Base-by-base conservation (phyloP, 2,113 vertebrate species). In the Oreochromis spilurus region DNA sequence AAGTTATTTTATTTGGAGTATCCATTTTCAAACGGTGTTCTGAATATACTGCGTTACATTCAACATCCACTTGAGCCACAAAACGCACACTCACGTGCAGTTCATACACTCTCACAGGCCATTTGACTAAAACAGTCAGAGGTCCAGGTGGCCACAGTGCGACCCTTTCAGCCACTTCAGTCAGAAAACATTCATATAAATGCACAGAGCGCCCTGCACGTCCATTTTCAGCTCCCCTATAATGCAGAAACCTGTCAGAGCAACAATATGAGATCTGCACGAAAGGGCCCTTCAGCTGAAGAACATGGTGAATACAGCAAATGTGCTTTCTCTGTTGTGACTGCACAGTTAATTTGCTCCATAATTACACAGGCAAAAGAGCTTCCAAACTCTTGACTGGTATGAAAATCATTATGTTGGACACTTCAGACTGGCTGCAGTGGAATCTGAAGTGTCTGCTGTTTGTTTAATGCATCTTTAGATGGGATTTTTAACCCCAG, bases 361-460 rank as follows among this genome's bases (percentile, higher is more conserved):
- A 5, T 84, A 70, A 88, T 88, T 83, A 87, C 80, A 62, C 36
- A 12, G 38, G 82, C 70, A 29, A 88, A 86, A 88, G 81, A 83
- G 52, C 24, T 89, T 21, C 80, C 72, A 72, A 84, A 81, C 50
- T 72, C 31, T 78, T 3, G 2, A 36, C 40, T 45, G 53, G 67
- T 79, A 54, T 86, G 52, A 89, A 90, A 79, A 75, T 77, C 40
- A 67, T 88, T 21, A 50, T 88, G 24, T 78, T 5, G 83, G 83
- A 88, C 81, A 55, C 80, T 67, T 79, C 79, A 65, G 52, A 16
- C 21, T 4, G 81, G 40, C 45, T 54, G 67, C 48, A 26, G 48
- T 58, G 82, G 48, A 34, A 88, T 50, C 55, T 81, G 62, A 88
- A 91, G 62, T 43, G 67, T 65, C 34, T 6, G 24, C 31, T 88